Evolutionary conservation across 1,140 invertebrate species (phyloP), one percentile per base, ranked within the genome.

Genomic region (Neodiprion pinetum): DNA sequence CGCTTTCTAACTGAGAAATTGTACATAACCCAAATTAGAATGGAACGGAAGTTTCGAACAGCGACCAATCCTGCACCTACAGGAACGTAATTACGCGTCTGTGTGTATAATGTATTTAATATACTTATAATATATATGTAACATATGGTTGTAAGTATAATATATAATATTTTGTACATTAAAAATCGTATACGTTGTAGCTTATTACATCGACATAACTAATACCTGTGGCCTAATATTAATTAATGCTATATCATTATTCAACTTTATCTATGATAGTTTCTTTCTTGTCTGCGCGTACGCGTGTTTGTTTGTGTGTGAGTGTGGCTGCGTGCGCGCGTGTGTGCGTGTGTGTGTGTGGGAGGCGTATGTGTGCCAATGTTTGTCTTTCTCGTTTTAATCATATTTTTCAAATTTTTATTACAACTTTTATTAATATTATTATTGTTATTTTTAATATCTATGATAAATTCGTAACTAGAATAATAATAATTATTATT

Each of bases 381-480:
- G 1, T 40, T 40, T 40, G 28, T 40, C 28, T 40, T 40, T 40
- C 28, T 40, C 28, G 28, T 40, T 40, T 40, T 40, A 40, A 40
- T 40, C 28, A 40, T 40, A 3, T 40, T 40, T 40, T 76, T 68
- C 76, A 81, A 81, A 81, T 17, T 77, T 81, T 80, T 76, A 74
- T 79, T 75, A 70, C 72, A 79, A 75, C 17, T 17, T 66, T 50
- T 67, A 77, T 77, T 79, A 81, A 53, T 74, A 67, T 71, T 53
- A 75, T 67, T 65, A 78, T 73, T 68, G 76, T 73, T 65, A 75
- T 75, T 61, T 71, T 68, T 73, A 76, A 47, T 70, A 53, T 78
- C 85, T 87, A 85, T 78, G 72, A 61, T 87, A 88, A 88, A 88
- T 88, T 88, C 87, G 85, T 88, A 88, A 83, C 85, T 86, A 83